A percentile compares a stretch with the other conserved stretches of the same genome.
Conservation (phyloP, 1,140 invertebrate genomes). For the Dryas iulia region DNA sequence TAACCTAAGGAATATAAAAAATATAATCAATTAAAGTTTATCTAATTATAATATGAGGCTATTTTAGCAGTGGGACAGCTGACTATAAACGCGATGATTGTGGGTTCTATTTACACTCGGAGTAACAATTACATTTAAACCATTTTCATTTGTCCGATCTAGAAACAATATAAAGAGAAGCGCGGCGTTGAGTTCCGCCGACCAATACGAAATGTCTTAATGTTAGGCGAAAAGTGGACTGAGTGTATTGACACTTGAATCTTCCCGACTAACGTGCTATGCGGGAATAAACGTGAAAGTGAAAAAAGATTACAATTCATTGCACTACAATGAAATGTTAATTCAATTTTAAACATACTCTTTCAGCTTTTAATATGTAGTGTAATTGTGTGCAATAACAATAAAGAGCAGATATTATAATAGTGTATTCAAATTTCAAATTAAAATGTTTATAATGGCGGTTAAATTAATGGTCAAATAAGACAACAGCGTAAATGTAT, state of each 20-base stretch:
- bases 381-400: not conserved
- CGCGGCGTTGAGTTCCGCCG: no score
- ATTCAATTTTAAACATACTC: not conserved
- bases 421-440: not conserved
- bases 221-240: not conserved
- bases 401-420: not conserved
- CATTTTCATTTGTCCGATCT: no score
- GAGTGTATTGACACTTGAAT: not conserved
- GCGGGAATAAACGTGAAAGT: not conserved
- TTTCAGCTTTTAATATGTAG: not conserved
- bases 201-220: no score
- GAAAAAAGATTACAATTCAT: no score
- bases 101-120: no score
- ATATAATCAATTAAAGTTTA: no score
- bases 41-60: no score
- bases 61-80: no score
- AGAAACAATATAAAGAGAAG: no score
- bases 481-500: not conserved
- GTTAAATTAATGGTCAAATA: not conserved
- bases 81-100: no score
- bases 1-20: no score
- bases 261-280: not conserved
- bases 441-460: not conserved
- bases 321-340: not conserved
- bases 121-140: no score